These are phyloP conservation scores for Dicrurus megarhynchus DNA, from an alignment of 2,113 vertebrate species.

Conservation along the genomic window DNA sequence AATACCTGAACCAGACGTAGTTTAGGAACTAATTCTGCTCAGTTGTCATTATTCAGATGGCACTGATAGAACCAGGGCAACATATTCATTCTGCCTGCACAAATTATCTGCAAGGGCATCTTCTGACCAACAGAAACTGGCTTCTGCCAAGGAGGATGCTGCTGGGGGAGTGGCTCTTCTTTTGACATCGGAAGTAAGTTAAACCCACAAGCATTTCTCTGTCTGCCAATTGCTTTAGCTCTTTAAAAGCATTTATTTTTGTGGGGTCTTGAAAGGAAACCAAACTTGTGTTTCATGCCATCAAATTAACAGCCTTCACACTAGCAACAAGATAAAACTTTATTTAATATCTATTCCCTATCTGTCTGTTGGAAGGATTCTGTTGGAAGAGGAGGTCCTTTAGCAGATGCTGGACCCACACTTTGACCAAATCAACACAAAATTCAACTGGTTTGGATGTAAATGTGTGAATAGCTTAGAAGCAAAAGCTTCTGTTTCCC, in stretches of 20 bases:
- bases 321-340: background rate
- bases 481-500: background rate
- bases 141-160: background rate
- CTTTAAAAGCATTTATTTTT: background rate
- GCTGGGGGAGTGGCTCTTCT: background rate
- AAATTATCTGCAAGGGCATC: background rate
- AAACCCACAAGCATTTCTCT: background rate
- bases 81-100: background rate
- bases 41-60: background rate
- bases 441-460: background rate
- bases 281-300: background rate
- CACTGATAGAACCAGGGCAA: background rate
- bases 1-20: background rate
- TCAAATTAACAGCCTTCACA: background rate
- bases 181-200: background rate
- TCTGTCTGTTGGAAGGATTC: background rate
- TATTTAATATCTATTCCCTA: background rate
- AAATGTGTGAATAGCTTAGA: background rate
- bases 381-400: background rate
- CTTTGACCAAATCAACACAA: background rate
- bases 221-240: background rate
- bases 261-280: background rate
- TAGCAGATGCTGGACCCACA: background rate
- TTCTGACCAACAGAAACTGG: background rate
- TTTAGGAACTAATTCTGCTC: background rate